Conservation (phyloP, 2,113 vertebrate genomes). For the Xenus cinereus region DNA sequence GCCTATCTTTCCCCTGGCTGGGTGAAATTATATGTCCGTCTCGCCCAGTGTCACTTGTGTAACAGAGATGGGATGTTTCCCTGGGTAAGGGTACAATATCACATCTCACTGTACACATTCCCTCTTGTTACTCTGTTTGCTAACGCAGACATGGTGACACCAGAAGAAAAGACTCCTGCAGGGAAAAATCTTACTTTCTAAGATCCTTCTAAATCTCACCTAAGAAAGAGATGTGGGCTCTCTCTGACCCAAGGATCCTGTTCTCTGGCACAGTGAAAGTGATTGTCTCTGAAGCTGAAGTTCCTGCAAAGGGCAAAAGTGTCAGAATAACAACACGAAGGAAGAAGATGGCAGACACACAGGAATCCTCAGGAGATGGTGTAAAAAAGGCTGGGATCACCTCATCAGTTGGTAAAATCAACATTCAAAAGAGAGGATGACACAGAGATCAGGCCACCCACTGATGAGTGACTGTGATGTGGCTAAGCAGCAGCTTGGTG, state of each 20-base stretch:
- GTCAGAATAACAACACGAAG: not conserved
- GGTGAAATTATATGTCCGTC: not conserved
- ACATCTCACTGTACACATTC: not conserved
- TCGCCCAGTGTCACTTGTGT: not conserved
- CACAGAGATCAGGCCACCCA: not conserved
- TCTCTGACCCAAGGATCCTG: slow-evolving; percentile 75
- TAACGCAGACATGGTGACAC: not conserved
- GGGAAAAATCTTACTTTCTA: not conserved
- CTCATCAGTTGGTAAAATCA: not conserved
- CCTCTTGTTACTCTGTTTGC: not conserved
- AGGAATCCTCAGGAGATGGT: not conserved
- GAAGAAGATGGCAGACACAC: not conserved
- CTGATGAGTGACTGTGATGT: not conserved
- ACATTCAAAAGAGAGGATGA: not conserved
- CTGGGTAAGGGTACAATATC: not conserved
- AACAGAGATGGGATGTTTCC: not conserved
- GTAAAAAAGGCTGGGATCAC: not conserved
- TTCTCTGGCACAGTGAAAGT: slow-evolving; percentile 70
- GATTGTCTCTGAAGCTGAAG: slow-evolving; percentile 48
- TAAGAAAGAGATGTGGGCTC: slow-evolving; percentile 76
- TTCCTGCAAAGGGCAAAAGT: slow-evolving; percentile 24
- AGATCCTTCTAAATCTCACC: slow-evolving; percentile 56
- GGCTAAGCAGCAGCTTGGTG: not conserved
- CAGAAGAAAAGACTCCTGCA: not conserved
- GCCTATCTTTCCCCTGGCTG: not conserved